Evolutionary conservation across 2,113 vertebrate genomes (phyloP), one percentile per base, ranked within the genome.

Genomic region (Corythornis vintsioides): DNA sequence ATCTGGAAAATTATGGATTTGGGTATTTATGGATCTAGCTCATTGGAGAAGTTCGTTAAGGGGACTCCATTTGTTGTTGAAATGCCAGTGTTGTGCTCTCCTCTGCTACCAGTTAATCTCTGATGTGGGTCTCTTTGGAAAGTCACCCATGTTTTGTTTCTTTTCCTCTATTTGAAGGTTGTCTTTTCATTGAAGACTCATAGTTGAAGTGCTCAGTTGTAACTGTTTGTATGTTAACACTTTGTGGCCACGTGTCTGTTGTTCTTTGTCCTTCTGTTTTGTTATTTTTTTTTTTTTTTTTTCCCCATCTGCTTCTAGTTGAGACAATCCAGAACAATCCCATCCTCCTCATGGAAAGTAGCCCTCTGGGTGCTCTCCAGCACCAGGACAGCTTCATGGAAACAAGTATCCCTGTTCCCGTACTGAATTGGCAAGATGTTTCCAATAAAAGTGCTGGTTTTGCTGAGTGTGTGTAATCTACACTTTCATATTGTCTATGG

Each of bases 311-410:
- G 94, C 96, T 97, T 98, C 97, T 79, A 99, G 99, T 99, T 69
- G 99, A 99, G 97, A 98, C 98, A 67, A 97, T 99, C 97, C 99
- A 99, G 98, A 99, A 98, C 98, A 99, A 98, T 96, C 99, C 99
- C 43, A 98, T 98, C 96, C 98, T 99, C 94, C 97, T 99, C 96
- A 97, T 98, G 98, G 99, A 99, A 97, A 97, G 98, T 53, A 97
- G 94, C 88, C 96, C 97, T 83, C 94, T 96, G 96, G 86, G 94
- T 97, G 95, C 97, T 79, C 97, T 98, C 71, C 98, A 98, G 92
- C 97, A 93, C 91, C 98, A 98, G 97, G 98, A 97, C 94, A 98
- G 97, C 98, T 98, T 99, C 98, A 98, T 98, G 98, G 99, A 99
- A 98, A 99, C 99, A 97, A 98, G 98, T 98, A 98, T 99, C 96